phyloP scores from a whole-genome alignment of 2,888 invertebrate species.

The Tipula vernalis region DNA sequence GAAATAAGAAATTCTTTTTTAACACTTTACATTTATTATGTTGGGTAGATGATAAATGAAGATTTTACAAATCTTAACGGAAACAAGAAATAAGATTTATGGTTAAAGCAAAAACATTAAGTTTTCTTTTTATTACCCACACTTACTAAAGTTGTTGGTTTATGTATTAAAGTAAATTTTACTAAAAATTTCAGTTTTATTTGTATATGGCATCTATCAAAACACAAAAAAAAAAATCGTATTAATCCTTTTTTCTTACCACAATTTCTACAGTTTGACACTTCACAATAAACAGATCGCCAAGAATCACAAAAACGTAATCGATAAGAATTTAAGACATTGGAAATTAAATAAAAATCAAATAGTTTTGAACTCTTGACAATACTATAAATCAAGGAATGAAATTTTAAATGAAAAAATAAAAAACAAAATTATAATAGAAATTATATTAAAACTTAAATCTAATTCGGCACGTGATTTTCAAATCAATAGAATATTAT shows the following conservation, averaged over 20 bases:
- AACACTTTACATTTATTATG: neutral
- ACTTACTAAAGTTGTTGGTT: neutral
- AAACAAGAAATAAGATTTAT: neutral
- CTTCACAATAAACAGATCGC: neutral
- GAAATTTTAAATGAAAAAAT: neutral
- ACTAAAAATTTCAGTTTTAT: neutral
- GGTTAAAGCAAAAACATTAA: neutral
- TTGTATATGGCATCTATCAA: neutral
- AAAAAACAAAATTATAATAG: neutral
- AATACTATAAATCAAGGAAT: neutral
- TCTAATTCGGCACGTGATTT: neutral
- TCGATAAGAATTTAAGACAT: neutral
- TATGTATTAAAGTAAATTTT: neutral
- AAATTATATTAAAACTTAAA: neutral
- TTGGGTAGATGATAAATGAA: neutral
- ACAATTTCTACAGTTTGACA: neutral
- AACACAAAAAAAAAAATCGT: neutral
- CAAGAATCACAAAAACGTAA: neutral
- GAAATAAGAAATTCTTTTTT: neutral
- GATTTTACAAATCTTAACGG: neutral
- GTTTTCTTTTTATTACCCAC: neutral
- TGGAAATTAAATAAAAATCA: neutral
- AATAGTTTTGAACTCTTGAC: neutral
- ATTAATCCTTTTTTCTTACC: neutral
- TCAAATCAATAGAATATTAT: neutral